Evolutionary conservation across 2,113 vertebrate species (phyloP), one percentile per base, ranked within the genome.

Genomic region (Paramisgurnus dabryanus): DNA sequence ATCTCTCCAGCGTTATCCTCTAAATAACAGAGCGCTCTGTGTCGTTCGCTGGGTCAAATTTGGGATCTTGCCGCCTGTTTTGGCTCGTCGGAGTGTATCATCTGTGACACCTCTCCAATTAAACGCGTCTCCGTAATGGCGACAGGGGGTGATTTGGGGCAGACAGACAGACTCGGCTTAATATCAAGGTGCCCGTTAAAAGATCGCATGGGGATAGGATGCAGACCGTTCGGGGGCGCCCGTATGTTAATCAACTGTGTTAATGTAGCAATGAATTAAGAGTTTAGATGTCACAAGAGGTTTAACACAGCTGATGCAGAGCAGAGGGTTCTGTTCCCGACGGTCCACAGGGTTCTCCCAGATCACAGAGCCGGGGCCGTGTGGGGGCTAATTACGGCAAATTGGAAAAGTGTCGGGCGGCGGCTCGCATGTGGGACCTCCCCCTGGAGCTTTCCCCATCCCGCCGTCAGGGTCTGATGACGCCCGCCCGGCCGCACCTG

Each of bases 201-300:
- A 86, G 80, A 86, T 87, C 83, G 89, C 82, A 78, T 83, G 86
- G 89, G 87, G 67, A 87, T 89, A 87, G 82, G 47, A 11, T 13
- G 45, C 8, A 40, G 34, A 57, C 75, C 47, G 17, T 39, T 83
- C 80, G 89, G 66, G 68, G 87, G 50, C 60, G 75, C 80, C 86
- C 82, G 87, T 91, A 92, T 94, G 93, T 88, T 92, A 93, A 93
- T 93, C 90, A 91, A 89, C 89, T 88, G 87, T 83, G 91, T 93
- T 94, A 94, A 93, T 94, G 92, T 92, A 89, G 90, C 92, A 91
- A 92, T 92, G 91, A 94, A 93, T 93, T 93, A 93, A 89, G 91
- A 92, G 92, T 93, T 93, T 93, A 92, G 90, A 91, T 91, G 92
- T 93, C 91, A 93, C 88, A 85, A 90, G 92, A 93, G 91, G 89